These are phyloP conservation scores for Anniella stebbinsi DNA, from an alignment of 2,797 vertebrate species.

Conservation along the genomic window DNA sequence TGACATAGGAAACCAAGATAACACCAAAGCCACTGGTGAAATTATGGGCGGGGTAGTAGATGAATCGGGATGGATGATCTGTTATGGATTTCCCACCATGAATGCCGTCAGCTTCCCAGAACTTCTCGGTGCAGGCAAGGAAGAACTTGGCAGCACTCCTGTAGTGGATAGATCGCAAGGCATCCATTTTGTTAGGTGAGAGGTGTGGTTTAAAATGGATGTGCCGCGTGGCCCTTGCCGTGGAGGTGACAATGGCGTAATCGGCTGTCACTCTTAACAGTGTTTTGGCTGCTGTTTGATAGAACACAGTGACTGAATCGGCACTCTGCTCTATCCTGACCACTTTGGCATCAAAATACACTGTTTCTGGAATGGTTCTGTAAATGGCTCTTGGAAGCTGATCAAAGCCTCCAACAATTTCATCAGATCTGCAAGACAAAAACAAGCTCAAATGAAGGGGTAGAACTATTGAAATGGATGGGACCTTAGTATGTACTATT, in stretches of 20 bases:
- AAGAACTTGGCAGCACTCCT: slow-evolving; percentile 52
- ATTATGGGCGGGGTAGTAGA: slow-evolving; percentile 71
- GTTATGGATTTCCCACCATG: slow-evolving; percentile 60
- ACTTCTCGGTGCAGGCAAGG: slow-evolving; percentile 61
- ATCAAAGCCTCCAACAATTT: slow-evolving; percentile 84
- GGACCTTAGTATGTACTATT: too few relatives aligned
- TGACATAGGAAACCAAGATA: slow-evolving; percentile 73
- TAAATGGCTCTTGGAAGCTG: slow-evolving; percentile 78
- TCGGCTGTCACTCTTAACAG: fast-evolving
- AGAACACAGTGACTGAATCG: slow-evolving; percentile 12
- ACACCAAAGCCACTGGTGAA: slow-evolving; percentile 51
- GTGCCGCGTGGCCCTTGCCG: slow-evolving; percentile 65
- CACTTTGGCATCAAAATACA: slow-evolving; percentile 80
- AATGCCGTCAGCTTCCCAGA: slow-evolving; percentile 75
- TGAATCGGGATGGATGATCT: slow-evolving; percentile 67
- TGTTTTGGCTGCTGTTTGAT: neutral
- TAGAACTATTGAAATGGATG: neutral
- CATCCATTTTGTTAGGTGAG: slow-evolving; percentile 32
- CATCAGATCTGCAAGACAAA: slow-evolving; percentile 78
- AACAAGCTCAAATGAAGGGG: neutral
- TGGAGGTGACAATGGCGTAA: slow-evolving; percentile 60
- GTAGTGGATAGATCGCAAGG: slow-evolving; percentile 68
- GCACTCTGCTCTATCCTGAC: neutral
- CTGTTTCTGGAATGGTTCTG: slow-evolving; percentile 67
- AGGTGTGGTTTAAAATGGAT: slow-evolving; percentile 63